These are phyloP conservation scores for Phengaris alcon DNA, from an alignment of 2,888 invertebrate genomes.

Conservation along the genomic window DNA sequence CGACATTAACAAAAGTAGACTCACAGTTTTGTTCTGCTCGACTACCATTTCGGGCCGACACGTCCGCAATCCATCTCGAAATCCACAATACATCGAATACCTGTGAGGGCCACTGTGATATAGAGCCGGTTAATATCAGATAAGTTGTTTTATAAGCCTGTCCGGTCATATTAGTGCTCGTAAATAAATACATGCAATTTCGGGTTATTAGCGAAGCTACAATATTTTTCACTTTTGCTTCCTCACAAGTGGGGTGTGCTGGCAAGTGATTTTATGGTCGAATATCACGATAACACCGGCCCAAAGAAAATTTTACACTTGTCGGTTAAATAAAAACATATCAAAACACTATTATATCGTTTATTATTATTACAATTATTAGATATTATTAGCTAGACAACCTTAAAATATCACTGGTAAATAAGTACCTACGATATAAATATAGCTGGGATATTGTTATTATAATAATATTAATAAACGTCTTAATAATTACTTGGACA, in stretches of 20 bases:
- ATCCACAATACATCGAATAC: not conserved
- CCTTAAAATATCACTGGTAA: constrained; percentile 10
- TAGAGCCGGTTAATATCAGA: not conserved
- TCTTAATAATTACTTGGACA: not conserved
- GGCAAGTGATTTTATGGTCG: too few species aligned
- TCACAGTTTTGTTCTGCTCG: not conserved
- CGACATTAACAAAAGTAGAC: not conserved
- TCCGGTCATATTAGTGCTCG: too few species aligned
- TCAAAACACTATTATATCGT: not conserved
- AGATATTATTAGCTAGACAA: not conserved
- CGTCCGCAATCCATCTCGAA: not conserved
- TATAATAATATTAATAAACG: not conserved
- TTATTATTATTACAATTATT: constrained; percentile 10
- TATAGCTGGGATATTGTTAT: not conserved
- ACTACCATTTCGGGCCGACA: not conserved
- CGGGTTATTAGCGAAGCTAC: too few species aligned
- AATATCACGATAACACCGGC: too few species aligned
- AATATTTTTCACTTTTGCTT: too few species aligned
- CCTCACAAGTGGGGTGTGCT: too few species aligned
- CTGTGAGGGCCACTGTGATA: not conserved
- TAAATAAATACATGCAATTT: too few species aligned
- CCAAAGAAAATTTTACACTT: too few species aligned
- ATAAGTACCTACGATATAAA: constrained; percentile 20
- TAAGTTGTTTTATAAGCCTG: not conserved
- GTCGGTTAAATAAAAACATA: not conserved